phyloP scores from a whole-genome alignment of 2,797 vertebrate species.

The Melanotaenia pygmaea region DNA sequence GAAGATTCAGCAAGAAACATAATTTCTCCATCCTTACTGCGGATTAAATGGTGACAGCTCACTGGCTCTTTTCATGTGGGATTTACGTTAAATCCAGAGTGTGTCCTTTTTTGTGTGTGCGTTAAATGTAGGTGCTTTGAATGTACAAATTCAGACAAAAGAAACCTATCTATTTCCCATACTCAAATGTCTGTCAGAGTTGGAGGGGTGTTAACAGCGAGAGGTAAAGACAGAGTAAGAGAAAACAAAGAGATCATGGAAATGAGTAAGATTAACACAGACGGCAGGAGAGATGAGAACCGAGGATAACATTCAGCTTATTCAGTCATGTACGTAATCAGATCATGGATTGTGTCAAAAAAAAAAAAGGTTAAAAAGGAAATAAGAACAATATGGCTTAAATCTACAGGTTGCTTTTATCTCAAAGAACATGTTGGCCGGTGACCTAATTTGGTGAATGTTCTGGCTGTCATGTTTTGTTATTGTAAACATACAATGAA shows the following conservation, averaged over 20 bases:
- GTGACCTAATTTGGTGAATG: slow-evolving; percentile 43
- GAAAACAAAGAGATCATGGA: slow-evolving; percentile 37
- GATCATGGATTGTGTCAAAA: slow-evolving; percentile 46
- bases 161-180: slow-evolving; percentile 18
- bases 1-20: slow-evolving; percentile 76
- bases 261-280: slow-evolving; percentile 50
- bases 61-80: slow-evolving; percentile 73
- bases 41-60: slow-evolving; percentile 74
- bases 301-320: slow-evolving; percentile 57
- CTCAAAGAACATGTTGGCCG: slow-evolving; percentile 44
- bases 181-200: slow-evolving; percentile 21
- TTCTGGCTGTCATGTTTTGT: slow-evolving; percentile 52
- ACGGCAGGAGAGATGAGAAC: slow-evolving; percentile 70
- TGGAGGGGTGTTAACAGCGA: slow-evolving; percentile 14
- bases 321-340: slow-evolving; percentile 75
- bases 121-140: slow-evolving; percentile 60
- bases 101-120: slow-evolving; percentile 26
- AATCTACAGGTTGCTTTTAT: slow-evolving; percentile 56
- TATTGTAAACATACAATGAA: slow-evolving; percentile 23
- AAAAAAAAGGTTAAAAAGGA: slow-evolving; percentile 6
- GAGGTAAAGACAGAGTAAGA: not conserved
- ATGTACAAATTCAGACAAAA: slow-evolving; percentile 56
- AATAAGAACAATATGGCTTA: slow-evolving; percentile 53
- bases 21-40: slow-evolving; percentile 46
- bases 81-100: slow-evolving; percentile 70